These are phyloP conservation scores for Byasa hedistus DNA, from an alignment of 2,888 invertebrate species.

Conservation along the genomic window DNA sequence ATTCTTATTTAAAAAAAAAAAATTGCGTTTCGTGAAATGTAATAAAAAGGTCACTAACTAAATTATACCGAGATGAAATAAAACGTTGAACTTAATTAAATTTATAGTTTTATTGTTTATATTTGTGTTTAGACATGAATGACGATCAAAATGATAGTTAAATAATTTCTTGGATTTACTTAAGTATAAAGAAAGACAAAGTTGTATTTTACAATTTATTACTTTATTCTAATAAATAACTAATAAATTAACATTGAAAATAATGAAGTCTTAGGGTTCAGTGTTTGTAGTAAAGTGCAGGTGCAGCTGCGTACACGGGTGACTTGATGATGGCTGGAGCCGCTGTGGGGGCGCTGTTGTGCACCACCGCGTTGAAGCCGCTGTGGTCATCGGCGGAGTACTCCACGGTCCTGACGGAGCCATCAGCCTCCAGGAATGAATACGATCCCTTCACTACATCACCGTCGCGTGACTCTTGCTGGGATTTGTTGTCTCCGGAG, in stretches of 20 bases:
- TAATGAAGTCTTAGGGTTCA: not conserved
- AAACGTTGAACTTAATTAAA: no score
- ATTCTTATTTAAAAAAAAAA: no score
- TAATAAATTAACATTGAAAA: slow-evolving; percentile 37
- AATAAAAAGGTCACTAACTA: no score
- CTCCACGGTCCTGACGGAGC: slow-evolving; percentile 48
- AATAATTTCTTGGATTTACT: no score
- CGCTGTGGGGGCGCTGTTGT: slow-evolving; percentile 55
- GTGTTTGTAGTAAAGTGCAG: slow-evolving; percentile 28
- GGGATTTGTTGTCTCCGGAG: slow-evolving; percentile 75
- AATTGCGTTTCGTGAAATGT: no score
- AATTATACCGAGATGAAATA: no score
- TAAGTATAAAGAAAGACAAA: no score
- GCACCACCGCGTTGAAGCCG: slow-evolving; percentile 63
- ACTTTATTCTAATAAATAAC: slow-evolving; percentile 42
- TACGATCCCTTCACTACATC: slow-evolving; percentile 74
- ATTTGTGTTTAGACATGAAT: no score
- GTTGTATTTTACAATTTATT: no score
- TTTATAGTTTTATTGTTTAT: no score
- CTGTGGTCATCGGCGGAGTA: slow-evolving; percentile 52
- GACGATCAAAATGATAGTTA: no score
- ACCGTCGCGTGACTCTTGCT: slow-evolving; percentile 71
- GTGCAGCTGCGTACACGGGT: slow-evolving; percentile 42
- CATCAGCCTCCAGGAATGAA: slow-evolving; percentile 72
- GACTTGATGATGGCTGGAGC: slow-evolving; percentile 49